Conservation (phyloP, 2,888 invertebrate genomes). For the Ennomos quercinarius region DNA sequence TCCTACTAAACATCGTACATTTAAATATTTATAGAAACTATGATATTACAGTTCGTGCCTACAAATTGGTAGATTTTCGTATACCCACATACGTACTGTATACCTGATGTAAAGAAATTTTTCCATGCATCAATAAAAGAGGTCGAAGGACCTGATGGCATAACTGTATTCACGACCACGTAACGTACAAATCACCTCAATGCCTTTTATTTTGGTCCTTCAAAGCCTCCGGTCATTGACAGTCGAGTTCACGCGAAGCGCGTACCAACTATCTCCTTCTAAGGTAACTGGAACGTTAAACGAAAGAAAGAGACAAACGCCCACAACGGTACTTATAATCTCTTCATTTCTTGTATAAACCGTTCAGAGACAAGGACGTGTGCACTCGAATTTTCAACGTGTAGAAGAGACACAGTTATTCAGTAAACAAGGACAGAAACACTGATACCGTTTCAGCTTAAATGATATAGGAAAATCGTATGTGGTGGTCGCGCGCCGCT, state of each 20-base stretch:
- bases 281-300: constrained; percentile 29
- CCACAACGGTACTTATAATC: constrained; percentile 68
- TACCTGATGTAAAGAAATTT: no score
- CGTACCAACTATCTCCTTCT: constrained; percentile 65
- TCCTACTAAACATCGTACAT: no score
- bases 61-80: no score
- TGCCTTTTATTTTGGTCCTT: constrained; percentile 72
- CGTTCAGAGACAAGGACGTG: constrained; percentile 78
- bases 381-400: constrained; percentile 62
- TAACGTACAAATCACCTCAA: neutral
- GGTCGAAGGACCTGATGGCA: constrained; percentile 27
- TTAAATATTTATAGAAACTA: no score
- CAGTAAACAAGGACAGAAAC: constrained; percentile 50
- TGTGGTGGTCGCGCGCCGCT: constrained; percentile 65
- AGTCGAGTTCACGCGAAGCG: constrained; percentile 63
- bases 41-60: no score
- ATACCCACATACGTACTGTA: no score
- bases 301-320: constrained; percentile 55
- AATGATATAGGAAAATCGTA: constrained; percentile 61
- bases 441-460: constrained; percentile 50
- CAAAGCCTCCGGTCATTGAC: constrained; percentile 77
- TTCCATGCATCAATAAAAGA: no score
- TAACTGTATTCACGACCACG: constrained; percentile 32
- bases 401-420: constrained; percentile 53
- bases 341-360: constrained; percentile 61